phyloP scores from a whole-genome alignment of 2,888 invertebrate genomes.

The Melanostoma mellinum region DNA sequence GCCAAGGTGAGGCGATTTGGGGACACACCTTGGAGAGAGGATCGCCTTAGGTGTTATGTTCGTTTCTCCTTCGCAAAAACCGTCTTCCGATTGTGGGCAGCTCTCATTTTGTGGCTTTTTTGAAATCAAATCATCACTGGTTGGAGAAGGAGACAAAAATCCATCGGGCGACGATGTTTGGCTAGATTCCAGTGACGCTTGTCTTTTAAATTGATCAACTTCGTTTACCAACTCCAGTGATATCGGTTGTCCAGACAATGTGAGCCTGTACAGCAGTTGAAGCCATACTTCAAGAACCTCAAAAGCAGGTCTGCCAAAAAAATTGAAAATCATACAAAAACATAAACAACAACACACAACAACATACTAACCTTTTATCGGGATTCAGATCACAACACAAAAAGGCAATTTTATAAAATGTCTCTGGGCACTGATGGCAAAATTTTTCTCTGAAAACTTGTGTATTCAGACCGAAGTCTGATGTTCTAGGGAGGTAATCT shows the following conservation, averaged over 20 bases:
- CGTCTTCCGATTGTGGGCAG: background rate
- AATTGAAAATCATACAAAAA: background rate
- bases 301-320: slow-evolving; percentile 89
- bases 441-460: slow-evolving; percentile 92
- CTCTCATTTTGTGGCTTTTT: slow-evolving; percentile 54
- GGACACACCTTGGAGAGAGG: slow-evolving; percentile 78
- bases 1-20: slow-evolving; percentile 81
- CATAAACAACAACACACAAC: slow-evolving; percentile 8
- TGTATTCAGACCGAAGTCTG: slow-evolving; percentile 96
- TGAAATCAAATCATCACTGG: slow-evolving; percentile 78
- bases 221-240: slow-evolving; percentile 88
- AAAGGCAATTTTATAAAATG: slow-evolving; percentile 94
- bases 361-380: slow-evolving; percentile 90
- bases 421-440: slow-evolving; percentile 91
- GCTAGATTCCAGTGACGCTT: slow-evolving; percentile 79
- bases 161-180: slow-evolving; percentile 81
- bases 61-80: slow-evolving; percentile 28
- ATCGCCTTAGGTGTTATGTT: slow-evolving; percentile 22
- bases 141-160: slow-evolving; percentile 78
- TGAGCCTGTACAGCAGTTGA: slow-evolving; percentile 89
- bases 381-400: slow-evolving; percentile 95
- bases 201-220: slow-evolving; percentile 87
- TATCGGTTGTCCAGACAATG: slow-evolving; percentile 85
- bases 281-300: slow-evolving; percentile 95
- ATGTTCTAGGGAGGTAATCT: slow-evolving; percentile 93